A percentile compares a stretch with the other conserved stretches of the same genome.
Conservation (phyloP, 2,888 invertebrate genomes). For the Alsophila aescularia region DNA sequence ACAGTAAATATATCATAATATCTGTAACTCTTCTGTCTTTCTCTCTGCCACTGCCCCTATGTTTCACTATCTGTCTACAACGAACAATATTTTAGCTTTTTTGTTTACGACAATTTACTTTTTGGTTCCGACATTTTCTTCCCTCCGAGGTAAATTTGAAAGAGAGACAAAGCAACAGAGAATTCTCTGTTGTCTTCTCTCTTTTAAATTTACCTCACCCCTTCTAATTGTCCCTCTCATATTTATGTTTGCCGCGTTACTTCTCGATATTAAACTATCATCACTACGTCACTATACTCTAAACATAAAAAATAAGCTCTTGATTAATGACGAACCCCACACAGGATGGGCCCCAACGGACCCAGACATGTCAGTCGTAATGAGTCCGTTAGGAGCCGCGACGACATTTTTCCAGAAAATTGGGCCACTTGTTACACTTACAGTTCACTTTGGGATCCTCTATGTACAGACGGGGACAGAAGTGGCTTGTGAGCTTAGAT, state of each 20-base stretch:
- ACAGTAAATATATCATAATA: too few relatives aligned
- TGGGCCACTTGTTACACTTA: slow-evolving; percentile 36
- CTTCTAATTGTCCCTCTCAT: too few relatives aligned
- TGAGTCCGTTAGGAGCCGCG: slow-evolving; percentile 18
- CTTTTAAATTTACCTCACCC: too few relatives aligned
- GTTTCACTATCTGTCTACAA: too few relatives aligned
- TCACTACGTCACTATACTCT: neutral
- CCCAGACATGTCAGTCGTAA: slow-evolving; percentile 24
- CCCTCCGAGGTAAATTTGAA: too few relatives aligned
- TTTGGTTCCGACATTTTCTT: too few relatives aligned
- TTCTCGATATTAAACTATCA: neutral
- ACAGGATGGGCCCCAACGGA: slow-evolving; percentile 13
- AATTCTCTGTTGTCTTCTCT: too few relatives aligned
- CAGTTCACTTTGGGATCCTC: slow-evolving; percentile 12
- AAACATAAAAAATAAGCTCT: slow-evolving; percentile 6
- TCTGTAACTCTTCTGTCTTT: too few relatives aligned
- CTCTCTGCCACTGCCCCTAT: too few relatives aligned
- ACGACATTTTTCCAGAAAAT: slow-evolving; percentile 36
- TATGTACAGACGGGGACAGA: slow-evolving; percentile 9
- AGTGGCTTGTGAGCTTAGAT: neutral
- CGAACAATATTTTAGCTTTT: too few relatives aligned
- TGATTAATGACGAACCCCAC: slow-evolving; percentile 29
- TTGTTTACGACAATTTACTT: too few relatives aligned
- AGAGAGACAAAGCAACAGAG: too few relatives aligned
- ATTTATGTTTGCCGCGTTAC: neutral